Percentiles rank a stretch among this genome's conserved stretches.
Evolutionary conservation across 2,797 vertebrate genomes (phyloP).

Genomic region (Muscicapa striata): DNA sequence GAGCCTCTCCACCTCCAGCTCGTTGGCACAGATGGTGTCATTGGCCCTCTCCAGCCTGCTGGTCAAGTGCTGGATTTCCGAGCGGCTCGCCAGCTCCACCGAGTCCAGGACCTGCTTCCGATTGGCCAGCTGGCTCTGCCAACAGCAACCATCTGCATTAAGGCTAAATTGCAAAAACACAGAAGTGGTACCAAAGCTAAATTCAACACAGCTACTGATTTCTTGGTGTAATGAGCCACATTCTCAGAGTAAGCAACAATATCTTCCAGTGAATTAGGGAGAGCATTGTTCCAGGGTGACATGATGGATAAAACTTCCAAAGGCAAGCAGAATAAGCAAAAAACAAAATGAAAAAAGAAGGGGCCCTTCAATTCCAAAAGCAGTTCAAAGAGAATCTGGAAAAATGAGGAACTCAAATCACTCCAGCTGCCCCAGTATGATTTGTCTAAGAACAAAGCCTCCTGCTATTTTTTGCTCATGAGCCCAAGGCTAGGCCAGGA

Average conservation of each 20-base stretch:
- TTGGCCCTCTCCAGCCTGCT: conserved; percentile 83
- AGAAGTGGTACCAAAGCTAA: neutral
- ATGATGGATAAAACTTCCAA: neutral
- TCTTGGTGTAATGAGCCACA: neutral
- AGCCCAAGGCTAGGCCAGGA: neutral
- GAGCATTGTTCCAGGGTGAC: neutral
- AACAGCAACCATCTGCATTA: neutral
- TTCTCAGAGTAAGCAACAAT: neutral
- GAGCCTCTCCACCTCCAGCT: conserved; percentile 86
- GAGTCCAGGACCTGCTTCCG: conserved; percentile 80
- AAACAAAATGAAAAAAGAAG: neutral
- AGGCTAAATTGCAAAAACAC: neutral
- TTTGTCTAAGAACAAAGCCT: neutral
- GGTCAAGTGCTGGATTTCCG: conserved; percentile 81
- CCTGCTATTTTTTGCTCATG: neutral
- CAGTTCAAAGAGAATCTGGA: neutral
- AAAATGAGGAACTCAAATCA: neutral
- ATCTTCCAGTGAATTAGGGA: neutral
- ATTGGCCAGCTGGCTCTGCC: conserved; percentile 78
- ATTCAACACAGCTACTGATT: neutral
- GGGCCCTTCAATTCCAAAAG: neutral
- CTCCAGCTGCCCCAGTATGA: neutral
- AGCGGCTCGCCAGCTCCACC: conserved; percentile 79
- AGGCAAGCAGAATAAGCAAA: neutral
- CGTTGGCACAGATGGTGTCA: conserved; percentile 81